Evolutionary conservation across 2,113 vertebrate species (phyloP).

Genomic region (Thymallus thymallus): DNA sequence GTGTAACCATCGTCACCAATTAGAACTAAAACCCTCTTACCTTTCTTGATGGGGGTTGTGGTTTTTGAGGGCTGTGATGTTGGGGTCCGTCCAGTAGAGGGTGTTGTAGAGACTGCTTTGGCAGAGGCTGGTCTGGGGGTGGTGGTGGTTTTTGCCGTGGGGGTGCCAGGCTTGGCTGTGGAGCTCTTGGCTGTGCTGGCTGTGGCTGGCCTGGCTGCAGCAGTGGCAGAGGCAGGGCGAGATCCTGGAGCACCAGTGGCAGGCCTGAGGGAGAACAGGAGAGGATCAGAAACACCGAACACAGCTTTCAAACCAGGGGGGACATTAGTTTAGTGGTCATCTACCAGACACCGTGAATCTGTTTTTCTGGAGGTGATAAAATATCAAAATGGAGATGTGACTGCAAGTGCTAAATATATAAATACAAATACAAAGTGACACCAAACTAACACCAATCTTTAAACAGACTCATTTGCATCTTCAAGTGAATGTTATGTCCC

Average conservation of each 20-base stretch:
- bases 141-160: slow-evolving; percentile 55
- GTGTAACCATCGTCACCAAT: too few species aligned
- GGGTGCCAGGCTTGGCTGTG: slow-evolving; percentile 34
- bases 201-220: slow-evolving; percentile 38
- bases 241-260: slow-evolving; percentile 39
- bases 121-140: slow-evolving; percentile 58
- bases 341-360: background rate
- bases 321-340: background rate
- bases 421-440: background rate
- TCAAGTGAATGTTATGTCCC: slow-evolving; percentile 1
- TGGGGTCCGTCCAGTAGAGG: slow-evolving; percentile 69
- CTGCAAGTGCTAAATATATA: background rate
- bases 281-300: background rate
- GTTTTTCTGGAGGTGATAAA: background rate
- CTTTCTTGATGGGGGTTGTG: slow-evolving; percentile 73
- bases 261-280: slow-evolving; percentile 54
- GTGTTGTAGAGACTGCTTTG: slow-evolving; percentile 63
- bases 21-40: slow-evolving; percentile 32
- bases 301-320: background rate
- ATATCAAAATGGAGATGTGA: background rate
- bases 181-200: slow-evolving; percentile 49
- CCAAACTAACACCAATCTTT: background rate
- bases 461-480: slow-evolving; percentile 15
- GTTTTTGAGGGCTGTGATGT: slow-evolving; percentile 57
- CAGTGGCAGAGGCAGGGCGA: slow-evolving; percentile 62